Percentiles rank a stretch among this genome's conserved stretches.
Evolutionary conservation across 37 sponge, comb jelly and placozoan species (phyloP).

Genomic region (Geodia barretti): DNA sequence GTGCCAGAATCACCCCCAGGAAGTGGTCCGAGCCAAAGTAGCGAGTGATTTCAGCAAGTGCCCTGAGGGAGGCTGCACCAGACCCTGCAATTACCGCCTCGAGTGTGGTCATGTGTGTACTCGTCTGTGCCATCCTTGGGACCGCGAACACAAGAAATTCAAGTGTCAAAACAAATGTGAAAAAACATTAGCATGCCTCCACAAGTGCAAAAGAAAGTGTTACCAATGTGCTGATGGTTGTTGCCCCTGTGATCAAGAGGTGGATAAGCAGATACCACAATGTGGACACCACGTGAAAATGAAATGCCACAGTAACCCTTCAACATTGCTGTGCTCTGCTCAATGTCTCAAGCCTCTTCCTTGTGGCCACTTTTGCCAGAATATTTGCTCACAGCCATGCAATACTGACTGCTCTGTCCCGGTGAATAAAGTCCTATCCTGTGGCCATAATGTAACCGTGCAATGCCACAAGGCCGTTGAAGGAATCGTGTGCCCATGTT

Average conservation of each 20-base stretch:
- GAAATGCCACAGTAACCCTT: constrained; percentile 37
- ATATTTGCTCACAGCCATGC: constrained; percentile 65
- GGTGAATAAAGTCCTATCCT: constrained; percentile 38
- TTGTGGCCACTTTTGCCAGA: constrained; percentile 83
- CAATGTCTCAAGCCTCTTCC: constrained; percentile 53
- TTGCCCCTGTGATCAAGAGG: constrained; percentile 49
- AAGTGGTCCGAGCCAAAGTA: not conserved
- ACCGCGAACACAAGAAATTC: constrained; percentile 50
- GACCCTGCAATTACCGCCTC: constrained; percentile 54
- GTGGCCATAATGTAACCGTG: constrained; percentile 60
- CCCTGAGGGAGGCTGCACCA: constrained; percentile 83
- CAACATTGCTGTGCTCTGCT: constrained; percentile 22
- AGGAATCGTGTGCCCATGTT: constrained; percentile 31
- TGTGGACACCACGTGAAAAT: constrained; percentile 62
- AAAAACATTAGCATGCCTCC: constrained; percentile 66
- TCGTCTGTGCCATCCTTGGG: constrained; percentile 74
- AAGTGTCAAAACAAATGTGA: constrained; percentile 61
- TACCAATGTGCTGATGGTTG: constrained; percentile 52
- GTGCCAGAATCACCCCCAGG: constrained; percentile 78
- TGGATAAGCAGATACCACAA: constrained; percentile 27
- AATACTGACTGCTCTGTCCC: constrained; percentile 20
- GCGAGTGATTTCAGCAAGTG: constrained; percentile 71
- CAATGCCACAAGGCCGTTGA: constrained; percentile 21
- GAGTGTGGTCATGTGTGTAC: constrained; percentile 80
- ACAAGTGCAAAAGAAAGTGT: constrained; percentile 69